Base-by-base conservation (phyloP, 1,140 invertebrate species). In the Meteorus sp. region DNA sequence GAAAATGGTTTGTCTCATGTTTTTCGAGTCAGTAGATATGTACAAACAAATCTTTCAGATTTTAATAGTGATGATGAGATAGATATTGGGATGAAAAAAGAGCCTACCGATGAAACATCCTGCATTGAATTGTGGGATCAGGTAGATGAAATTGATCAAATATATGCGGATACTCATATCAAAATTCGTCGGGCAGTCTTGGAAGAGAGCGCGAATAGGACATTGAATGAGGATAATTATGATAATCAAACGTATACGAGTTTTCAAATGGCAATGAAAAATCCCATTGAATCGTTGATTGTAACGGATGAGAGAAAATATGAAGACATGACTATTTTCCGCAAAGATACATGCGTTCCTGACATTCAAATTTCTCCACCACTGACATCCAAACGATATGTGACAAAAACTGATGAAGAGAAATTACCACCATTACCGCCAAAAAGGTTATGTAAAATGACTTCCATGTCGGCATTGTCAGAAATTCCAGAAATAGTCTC, bases 241-340 rank as follows among this genome's bases (percentile, higher is more conserved):
- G 90, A 92, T 66, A 84, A 86, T 51, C 86, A 87, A 48, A 91
- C 89, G 0, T 93, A 93, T 60, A 89, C 89, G 0, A 93, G 90
- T 69, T 74, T 93, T 39, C 91, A 93, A 70, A 82, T 92, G 69
- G 92, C 92, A 0, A 93, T 93, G 82, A 92, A 89, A 77, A 92
- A 93, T 78, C 91, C 91, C 0, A 71, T 91, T 0, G 67, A 84
- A 5, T 84, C 90, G 22, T 66, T 79, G 48, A 79, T 85, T 69
- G 23, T 66, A n/a, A 70, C 74, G 2, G 68, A 71, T 15, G 76
- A 81, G 1, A 77, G 81, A 56, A 81, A 81, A 29, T 85, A 87
- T 58, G 85, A 86, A 25, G 84, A 86, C 58, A 79, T 86, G 7
- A n/a, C 54, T n/a, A 23, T 56, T 25, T 39, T 22, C 8, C 45